Conservation (phyloP, 2,888 invertebrate species). For the Tetragonisca angustula region DNA sequence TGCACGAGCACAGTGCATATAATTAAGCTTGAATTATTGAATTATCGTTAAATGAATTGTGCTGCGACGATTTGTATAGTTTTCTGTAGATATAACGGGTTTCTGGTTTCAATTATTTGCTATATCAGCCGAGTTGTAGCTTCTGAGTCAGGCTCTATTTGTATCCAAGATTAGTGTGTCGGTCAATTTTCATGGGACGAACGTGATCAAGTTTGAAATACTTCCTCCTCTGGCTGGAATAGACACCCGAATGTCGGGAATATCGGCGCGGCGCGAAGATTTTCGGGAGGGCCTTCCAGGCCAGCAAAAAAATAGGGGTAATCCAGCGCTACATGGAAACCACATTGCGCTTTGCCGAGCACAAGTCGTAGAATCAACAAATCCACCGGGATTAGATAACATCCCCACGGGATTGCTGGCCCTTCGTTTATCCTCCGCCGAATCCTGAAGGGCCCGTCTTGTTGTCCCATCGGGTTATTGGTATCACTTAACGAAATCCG, state of each 20-base stretch:
- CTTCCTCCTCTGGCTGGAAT: conserved; percentile 2
- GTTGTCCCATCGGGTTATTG: conserved; percentile 77
- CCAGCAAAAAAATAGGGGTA: conserved; percentile 70
- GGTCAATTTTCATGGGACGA: not conserved
- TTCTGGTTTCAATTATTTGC: too few relatives aligned
- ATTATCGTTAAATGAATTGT: too few relatives aligned
- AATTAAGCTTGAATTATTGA: not conserved
- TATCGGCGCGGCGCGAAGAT: conserved; percentile 25
- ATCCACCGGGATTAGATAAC: conserved; percentile 74
- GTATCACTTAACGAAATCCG: conserved; percentile 78
- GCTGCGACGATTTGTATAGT: too few relatives aligned
- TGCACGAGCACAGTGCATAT: not conserved
- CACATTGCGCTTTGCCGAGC: conserved; percentile 77
- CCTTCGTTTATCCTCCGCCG: conserved; percentile 66
- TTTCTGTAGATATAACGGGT: too few relatives aligned
- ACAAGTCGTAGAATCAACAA: conserved; percentile 78
- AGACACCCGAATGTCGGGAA: conserved; percentile 6
- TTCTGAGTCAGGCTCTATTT: too few relatives aligned
- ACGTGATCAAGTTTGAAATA: conserved; percentile 34
- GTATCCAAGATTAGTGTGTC: too few relatives aligned
- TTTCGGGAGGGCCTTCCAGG: conserved; percentile 40
- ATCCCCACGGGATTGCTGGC: conserved; percentile 69
- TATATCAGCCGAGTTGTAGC: too few relatives aligned
- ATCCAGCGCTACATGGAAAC: conserved; percentile 79
- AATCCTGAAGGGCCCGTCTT: conserved; percentile 64